phyloP scores from a whole-genome alignment of 2,888 invertebrate species.

The Drosophila gaucha region DNA sequence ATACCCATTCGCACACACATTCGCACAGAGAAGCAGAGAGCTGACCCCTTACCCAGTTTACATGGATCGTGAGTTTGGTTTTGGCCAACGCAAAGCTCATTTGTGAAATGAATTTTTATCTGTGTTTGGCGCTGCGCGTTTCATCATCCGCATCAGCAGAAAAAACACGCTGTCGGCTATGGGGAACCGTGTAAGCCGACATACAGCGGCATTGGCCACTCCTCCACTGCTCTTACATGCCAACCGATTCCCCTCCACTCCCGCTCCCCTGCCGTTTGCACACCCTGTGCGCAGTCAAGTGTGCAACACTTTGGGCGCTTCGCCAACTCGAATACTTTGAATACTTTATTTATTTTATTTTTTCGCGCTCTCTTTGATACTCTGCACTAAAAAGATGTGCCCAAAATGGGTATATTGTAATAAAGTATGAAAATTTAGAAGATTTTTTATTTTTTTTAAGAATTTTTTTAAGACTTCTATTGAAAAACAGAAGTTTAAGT shows the following conservation, averaged over 20 bases:
- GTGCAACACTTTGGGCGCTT: conserved; percentile 66
- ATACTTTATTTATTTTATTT: conserved; percentile 44
- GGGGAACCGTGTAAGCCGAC: conserved; percentile 46
- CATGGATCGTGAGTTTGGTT: conserved; percentile 25
- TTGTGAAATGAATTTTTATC: conserved; percentile 57
- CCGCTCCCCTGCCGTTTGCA: not conserved
- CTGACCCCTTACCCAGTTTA: conserved; percentile 7
- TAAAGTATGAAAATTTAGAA: not conserved
- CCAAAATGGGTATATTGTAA: not conserved
- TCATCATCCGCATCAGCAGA: conserved; percentile 14
- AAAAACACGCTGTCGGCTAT: conserved; percentile 34
- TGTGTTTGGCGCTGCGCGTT: conserved; percentile 31
- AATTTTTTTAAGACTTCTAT: too few species aligned
- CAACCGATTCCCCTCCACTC: not conserved
- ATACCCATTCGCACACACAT: not conserved
- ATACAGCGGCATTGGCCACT: conserved; percentile 32
- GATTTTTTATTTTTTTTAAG: too few species aligned
- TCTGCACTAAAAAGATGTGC: not conserved
- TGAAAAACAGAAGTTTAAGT: too few species aligned
- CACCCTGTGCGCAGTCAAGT: conserved; percentile 66
- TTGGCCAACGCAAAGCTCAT: conserved; percentile 36
- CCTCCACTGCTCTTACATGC: too few species aligned
- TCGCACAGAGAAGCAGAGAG: not conserved
- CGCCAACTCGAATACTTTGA: conserved; percentile 56
- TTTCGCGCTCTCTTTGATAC: conserved; percentile 16